These are phyloP conservation scores for Sciaenops ocellatus DNA, from an alignment of 2,797 vertebrate genomes.

Conservation along the genomic window DNA sequence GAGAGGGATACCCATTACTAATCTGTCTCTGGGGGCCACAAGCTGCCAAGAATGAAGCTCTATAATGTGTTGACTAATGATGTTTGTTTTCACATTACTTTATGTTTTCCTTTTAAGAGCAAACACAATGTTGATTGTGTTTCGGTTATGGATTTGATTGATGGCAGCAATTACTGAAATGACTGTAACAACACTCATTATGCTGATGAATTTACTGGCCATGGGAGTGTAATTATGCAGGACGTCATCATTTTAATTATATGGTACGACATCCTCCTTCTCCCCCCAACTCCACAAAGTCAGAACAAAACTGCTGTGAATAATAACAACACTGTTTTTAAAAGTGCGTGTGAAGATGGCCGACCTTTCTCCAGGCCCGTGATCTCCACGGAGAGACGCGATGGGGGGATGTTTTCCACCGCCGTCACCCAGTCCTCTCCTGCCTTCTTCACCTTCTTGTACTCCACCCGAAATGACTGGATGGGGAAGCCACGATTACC, in stretches of 20 bases:
- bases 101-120: constrained; percentile 59
- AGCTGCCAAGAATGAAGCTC: constrained; percentile 15
- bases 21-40: constrained; percentile 20
- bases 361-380: constrained; percentile 94
- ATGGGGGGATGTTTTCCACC: constrained; percentile 95
- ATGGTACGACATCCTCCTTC: constrained; percentile 37
- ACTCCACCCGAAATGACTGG: constrained; percentile 96
- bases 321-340: constrained; percentile 21
- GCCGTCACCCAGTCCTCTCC: constrained; percentile 94
- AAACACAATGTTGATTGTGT: constrained; percentile 31
- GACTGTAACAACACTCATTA: constrained; percentile 76
- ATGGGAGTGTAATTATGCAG: constrained; percentile 73
- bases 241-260: constrained; percentile 70
- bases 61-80: constrained; percentile 48
- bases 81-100: constrained; percentile 61
- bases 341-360: constrained; percentile 40
- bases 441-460: constrained; percentile 93
- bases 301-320: constrained; percentile 34
- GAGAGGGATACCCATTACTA: constrained; percentile 5
- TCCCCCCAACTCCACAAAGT: constrained; percentile 25
- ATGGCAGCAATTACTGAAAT: constrained; percentile 75
- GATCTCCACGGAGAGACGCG: constrained; percentile 96
- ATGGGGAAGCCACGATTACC: constrained; percentile 97
- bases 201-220: constrained; percentile 73
- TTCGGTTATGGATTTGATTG: constrained; percentile 65